Base-by-base conservation (phyloP, 2,113 vertebrate genomes). In the Gopherus evgoodei region DNA sequence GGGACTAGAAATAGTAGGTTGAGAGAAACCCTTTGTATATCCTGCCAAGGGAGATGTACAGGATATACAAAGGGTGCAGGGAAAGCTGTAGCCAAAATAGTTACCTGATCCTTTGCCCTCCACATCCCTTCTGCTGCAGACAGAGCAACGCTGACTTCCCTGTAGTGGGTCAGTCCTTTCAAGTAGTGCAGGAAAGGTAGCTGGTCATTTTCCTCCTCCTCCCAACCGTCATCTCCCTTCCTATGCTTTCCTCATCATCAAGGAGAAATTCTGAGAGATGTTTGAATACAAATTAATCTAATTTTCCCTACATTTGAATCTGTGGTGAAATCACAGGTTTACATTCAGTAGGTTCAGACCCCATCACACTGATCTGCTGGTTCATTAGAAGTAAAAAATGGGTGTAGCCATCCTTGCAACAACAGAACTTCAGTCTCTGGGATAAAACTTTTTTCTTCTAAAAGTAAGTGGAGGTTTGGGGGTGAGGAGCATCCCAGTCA, bases 11-110 rank as follows among this genome's bases (percentile, higher is more conserved):
- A 44, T 42, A 44, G 11, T 25, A 10, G 6, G 24, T 12, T 75
- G 69, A 75, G 10, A 75, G 38, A 65, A 65, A 22, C 19, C n/a
- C 6, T 89, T 10, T 42, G 42, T 42, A 42, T 42, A 50, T 80
- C 62, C 5, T 24, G 4, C 11, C 3, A 35, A 75, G 1, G 80
- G 72, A 21, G 24, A 3, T 83, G 14, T 10, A 21, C 29, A 62
- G 29, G 29, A 81, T 78, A 87, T 87, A 31, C 5, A 53, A 62
- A 82, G 13, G 24, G 90, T 79, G 9, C 49, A 94, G 78, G 56
- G 87, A 91, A 94, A 91, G 80, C 35, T 90, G 81, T 94, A 97
- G 96, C 83, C 97, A 95, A 95, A 97, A 97, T 72, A 97, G 90
- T 88, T 91, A 72, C 52, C 75, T 54, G 69, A 94, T 95, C 88